Percentiles rank a stretch among this genome's conserved stretches.
phyloP scores from a whole-genome alignment of 64 coral and sea anemone genomes.

The Porites australiensis region DNA sequence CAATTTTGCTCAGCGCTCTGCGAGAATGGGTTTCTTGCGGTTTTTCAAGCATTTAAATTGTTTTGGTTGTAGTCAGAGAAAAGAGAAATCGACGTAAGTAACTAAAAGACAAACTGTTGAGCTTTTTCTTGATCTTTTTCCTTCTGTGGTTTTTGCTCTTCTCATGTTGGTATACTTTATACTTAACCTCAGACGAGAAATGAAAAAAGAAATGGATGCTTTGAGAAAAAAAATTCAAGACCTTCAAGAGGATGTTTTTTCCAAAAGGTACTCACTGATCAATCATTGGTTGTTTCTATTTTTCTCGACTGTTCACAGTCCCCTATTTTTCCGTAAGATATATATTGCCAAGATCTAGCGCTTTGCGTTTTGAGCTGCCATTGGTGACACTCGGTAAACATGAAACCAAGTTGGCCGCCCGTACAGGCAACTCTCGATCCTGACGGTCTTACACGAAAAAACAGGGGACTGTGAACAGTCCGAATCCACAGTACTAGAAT shows the following conservation, averaged over 20 bases:
- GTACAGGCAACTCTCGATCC: no score
- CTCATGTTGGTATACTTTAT: not conserved
- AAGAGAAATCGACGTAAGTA: not conserved
- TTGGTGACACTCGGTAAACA: no score
- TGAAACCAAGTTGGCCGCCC: no score
- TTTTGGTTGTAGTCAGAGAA: not conserved
- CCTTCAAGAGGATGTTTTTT: not conserved
- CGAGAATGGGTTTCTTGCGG: not conserved
- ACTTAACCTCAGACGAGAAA: not conserved
- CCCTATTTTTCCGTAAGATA: no score
- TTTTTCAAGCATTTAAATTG: not conserved
- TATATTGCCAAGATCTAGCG: no score
- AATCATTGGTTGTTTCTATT: not conserved
- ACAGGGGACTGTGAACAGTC: no score
- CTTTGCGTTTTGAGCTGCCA: no score
- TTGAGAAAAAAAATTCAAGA: not conserved
- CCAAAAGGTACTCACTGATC: not conserved
- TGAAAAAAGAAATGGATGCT: not conserved
- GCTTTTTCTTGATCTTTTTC: not conserved
- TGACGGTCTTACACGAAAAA: no score
- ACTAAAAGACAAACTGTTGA: no score
- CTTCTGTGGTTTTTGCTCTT: not conserved
- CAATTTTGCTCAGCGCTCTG: not conserved
- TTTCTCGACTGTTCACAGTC: no score
- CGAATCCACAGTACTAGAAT: no score